Conservation (phyloP, 2,797 vertebrate species). For the Kryptolebias ocellatus region DNA sequence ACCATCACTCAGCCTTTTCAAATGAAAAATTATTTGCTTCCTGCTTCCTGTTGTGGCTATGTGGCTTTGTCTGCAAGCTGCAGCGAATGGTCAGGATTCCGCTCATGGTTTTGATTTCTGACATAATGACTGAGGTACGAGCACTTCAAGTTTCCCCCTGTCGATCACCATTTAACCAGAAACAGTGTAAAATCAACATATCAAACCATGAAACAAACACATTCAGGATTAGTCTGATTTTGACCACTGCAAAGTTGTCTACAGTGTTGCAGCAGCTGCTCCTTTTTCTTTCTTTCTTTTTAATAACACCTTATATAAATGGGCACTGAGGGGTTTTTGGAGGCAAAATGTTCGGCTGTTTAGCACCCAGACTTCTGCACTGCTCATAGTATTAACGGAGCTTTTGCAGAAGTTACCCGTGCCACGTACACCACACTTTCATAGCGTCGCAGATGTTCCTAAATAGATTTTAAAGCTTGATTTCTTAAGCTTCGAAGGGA, state of each 20-base stretch:
- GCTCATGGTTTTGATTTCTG: conserved; percentile 15
- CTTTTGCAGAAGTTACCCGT: too few relatives aligned
- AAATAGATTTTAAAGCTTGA: neutral
- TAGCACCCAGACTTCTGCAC: neutral
- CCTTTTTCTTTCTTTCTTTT: neutral
- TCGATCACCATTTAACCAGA: neutral
- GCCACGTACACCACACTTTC: too few relatives aligned
- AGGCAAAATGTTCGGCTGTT: too few relatives aligned
- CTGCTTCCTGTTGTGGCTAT: conserved; percentile 61
- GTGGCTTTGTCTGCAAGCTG: conserved; percentile 61
- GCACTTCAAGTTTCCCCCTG: neutral
- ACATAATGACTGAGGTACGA: neutral
- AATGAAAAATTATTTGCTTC: conserved; percentile 38
- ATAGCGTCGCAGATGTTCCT: too few relatives aligned
- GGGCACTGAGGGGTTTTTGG: too few relatives aligned
- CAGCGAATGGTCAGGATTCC: conserved; percentile 20
- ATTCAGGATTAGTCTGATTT: neutral
- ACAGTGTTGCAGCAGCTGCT: too few relatives aligned
- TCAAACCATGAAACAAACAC: neutral
- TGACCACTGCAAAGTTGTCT: neutral
- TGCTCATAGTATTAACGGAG: too few relatives aligned
- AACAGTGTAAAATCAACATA: too few relatives aligned
- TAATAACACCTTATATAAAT: neutral
- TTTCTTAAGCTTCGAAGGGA: neutral
- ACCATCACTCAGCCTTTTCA: conserved; percentile 25